Evolutionary conservation across 2,113 vertebrate genomes (phyloP).

Genomic region (Elgaria multicarinata): DNA sequence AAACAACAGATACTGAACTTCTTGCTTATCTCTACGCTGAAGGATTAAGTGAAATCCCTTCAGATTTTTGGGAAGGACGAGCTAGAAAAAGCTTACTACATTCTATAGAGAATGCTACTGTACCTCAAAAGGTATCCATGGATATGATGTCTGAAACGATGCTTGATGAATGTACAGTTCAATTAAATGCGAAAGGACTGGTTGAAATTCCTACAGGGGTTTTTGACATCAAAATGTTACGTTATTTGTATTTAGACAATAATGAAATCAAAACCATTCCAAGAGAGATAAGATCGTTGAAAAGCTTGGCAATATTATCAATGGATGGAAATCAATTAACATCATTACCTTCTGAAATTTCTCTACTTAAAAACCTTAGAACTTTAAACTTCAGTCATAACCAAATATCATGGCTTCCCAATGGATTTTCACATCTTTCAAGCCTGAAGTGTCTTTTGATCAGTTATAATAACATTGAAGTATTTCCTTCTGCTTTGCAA

Average conservation of each 20-base stretch:
- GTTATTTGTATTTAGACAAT: conserved; percentile 67
- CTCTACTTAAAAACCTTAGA: conserved; percentile 63
- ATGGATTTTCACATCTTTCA: conserved; percentile 59
- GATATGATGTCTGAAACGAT: not conserved
- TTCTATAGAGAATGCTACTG: not conserved
- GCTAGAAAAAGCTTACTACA: not conserved
- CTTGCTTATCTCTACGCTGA: conserved; percentile 1
- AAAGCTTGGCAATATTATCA: conserved; percentile 67
- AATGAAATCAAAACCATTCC: conserved; percentile 66
- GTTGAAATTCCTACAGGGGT: conserved; percentile 53
- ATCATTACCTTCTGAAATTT: conserved; percentile 68
- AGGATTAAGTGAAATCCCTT: conserved; percentile 5
- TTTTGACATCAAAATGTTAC: conserved; percentile 61
- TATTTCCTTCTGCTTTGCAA: conserved; percentile 63
- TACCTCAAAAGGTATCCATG: not conserved
- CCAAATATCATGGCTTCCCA: conserved; percentile 50
- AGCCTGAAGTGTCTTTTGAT: conserved; percentile 62
- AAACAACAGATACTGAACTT: not conserved
- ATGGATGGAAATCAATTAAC: conserved; percentile 67
- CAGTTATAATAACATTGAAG: conserved; percentile 59
- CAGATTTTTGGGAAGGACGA: conserved; percentile 22
- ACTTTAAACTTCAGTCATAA: conserved; percentile 68
- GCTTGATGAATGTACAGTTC: conserved; percentile 44
- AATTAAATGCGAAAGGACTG: conserved; percentile 58
- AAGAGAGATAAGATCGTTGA: conserved; percentile 50